phyloP scores from a whole-genome alignment of 2,113 vertebrate species.

The Scortum barcoo region DNA sequence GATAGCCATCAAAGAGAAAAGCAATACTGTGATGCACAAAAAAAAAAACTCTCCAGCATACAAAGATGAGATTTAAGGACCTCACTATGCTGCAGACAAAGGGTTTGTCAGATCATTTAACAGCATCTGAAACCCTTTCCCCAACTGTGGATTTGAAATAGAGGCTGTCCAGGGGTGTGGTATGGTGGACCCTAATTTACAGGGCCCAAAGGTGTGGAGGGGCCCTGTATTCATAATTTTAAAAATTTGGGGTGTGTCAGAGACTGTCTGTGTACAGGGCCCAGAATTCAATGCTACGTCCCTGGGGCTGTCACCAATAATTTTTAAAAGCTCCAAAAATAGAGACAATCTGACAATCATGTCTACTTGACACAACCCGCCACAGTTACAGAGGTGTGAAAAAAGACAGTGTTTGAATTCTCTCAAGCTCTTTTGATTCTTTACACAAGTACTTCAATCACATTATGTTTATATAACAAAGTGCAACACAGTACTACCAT shows the following conservation, averaged over 20 bases:
- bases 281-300: too few species aligned
- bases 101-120: neutral
- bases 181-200: too few species aligned
- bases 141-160: too few species aligned
- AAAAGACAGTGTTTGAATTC: neutral
- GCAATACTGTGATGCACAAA: conserved; percentile 3
- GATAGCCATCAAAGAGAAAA: conserved; percentile 20
- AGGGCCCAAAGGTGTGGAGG: too few species aligned
- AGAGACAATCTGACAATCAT: neutral
- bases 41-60: neutral
- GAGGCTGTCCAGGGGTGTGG: too few species aligned
- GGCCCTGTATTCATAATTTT: too few species aligned
- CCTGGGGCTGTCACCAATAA: neutral
- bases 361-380: neutral
- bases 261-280: too few species aligned
- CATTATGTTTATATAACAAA: neutral
- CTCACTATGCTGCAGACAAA: neutral
- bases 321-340: neutral
- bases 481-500: too few species aligned
- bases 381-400: neutral
- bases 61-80: neutral
- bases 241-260: too few species aligned
- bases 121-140: neutral
- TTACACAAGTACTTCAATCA: neutral
- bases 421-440: neutral